Conservation (phyloP, 2,888 invertebrate genomes). For the Parnassius orleans region DNA sequence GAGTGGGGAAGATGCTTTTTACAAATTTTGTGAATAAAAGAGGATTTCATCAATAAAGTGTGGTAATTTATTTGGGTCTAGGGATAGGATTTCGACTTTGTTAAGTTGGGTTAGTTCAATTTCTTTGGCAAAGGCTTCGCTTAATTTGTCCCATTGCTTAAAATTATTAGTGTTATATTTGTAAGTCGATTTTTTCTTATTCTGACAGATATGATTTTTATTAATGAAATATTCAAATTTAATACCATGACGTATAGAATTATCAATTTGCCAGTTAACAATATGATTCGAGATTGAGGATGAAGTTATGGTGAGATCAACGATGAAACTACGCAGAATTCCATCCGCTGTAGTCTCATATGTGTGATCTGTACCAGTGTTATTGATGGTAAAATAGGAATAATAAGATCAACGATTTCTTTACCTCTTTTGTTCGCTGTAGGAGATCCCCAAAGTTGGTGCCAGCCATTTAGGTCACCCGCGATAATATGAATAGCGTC, state of each 20-base stretch:
- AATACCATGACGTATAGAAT: neutral
- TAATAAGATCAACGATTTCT: neutral
- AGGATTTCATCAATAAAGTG: neutral
- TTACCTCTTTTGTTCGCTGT: neutral
- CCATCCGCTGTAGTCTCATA: neutral
- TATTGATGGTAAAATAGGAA: neutral
- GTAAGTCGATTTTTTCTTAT: neutral
- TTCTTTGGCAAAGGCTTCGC: no score
- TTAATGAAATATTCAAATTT: neutral
- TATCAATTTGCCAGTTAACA: neutral
- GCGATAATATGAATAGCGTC: neutral
- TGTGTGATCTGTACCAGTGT: neutral
- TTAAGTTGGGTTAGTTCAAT: no score
- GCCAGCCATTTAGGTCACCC: neutral
- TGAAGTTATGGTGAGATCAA: no score
- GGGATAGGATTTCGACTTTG: no score
- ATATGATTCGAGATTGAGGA: no score
- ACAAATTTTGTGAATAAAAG: neutral
- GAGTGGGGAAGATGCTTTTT: neutral
- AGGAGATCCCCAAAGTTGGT: neutral
- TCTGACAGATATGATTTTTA: neutral
- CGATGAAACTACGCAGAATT: neutral
- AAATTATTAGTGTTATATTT: neutral
- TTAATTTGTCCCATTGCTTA: neutral
- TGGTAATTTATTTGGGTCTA: no score